phyloP scores from a whole-genome alignment of 2,113 vertebrate species.

The Choloepus hoffmanni region DNA sequence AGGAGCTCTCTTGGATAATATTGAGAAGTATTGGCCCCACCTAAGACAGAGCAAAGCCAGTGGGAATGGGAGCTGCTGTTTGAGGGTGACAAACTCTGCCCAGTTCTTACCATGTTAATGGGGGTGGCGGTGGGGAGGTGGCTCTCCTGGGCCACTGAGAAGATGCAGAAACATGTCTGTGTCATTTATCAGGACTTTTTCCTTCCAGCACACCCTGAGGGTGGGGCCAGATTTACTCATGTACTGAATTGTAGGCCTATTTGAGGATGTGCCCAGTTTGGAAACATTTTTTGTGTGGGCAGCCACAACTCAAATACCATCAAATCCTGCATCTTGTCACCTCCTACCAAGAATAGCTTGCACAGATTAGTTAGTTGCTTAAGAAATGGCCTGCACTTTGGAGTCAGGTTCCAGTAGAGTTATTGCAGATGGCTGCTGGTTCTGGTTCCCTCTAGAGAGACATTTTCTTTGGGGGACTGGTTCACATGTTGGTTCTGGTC shows the following conservation, averaged over 20 bases:
- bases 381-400: background rate
- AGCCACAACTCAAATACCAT: background rate
- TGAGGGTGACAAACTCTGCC: background rate
- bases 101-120: background rate
- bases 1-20: background rate
- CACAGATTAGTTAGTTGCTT: background rate
- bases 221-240: background rate
- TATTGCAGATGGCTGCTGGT: background rate
- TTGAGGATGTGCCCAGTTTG: background rate
- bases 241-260: background rate
- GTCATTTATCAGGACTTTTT: background rate
- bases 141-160: background rate
- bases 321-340: background rate
- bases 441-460: background rate
- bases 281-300: background rate
- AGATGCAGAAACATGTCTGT: background rate
- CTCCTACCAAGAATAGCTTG: background rate
- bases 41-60: background rate
- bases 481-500: background rate
- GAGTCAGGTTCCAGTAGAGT: background rate
- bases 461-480: background rate
- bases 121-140: background rate
- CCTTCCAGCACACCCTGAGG: background rate
- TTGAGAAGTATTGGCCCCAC: background rate
- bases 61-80: background rate